Evolutionary conservation across 1,140 invertebrate species (phyloP).

Genomic region (Rhagoletis zephyria): DNA sequence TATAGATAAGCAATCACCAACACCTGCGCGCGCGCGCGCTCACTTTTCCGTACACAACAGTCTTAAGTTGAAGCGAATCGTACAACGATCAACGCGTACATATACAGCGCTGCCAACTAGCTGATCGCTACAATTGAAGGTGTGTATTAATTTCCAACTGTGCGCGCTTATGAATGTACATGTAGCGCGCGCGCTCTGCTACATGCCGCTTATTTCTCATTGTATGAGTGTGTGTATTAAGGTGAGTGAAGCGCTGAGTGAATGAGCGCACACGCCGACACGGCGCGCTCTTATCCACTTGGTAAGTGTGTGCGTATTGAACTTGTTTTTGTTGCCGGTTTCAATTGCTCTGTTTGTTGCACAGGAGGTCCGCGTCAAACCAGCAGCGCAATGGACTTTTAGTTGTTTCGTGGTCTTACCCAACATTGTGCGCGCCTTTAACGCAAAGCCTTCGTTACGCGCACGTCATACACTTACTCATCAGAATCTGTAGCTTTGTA

Average conservation of each 20-base stretch:
- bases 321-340: constrained; percentile 23
- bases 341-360: constrained; percentile 53
- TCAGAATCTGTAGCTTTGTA: neutral
- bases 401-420: constrained; percentile 73
- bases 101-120: neutral
- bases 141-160: neutral
- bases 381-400: constrained; percentile 72
- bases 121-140: neutral
- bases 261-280: neutral
- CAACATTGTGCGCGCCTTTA: constrained; percentile 71
- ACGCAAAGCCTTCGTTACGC: constrained; percentile 24
- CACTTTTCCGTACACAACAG: no score
- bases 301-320: neutral
- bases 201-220: neutral
- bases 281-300: neutral
- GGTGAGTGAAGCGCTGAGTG: neutral
- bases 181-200: neutral
- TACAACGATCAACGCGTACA: no score
- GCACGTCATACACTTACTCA: constrained; percentile 39
- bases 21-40: neutral
- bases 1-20: neutral
- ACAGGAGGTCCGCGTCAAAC: constrained; percentile 70
- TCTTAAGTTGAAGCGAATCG: no score
- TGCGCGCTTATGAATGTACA: neutral
- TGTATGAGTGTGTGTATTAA: neutral